Percentiles rank a stretch among this genome's conserved stretches.
phyloP scores from a whole-genome alignment of 2,113 vertebrate genomes.

The Anarhynchus alexandrinus region DNA sequence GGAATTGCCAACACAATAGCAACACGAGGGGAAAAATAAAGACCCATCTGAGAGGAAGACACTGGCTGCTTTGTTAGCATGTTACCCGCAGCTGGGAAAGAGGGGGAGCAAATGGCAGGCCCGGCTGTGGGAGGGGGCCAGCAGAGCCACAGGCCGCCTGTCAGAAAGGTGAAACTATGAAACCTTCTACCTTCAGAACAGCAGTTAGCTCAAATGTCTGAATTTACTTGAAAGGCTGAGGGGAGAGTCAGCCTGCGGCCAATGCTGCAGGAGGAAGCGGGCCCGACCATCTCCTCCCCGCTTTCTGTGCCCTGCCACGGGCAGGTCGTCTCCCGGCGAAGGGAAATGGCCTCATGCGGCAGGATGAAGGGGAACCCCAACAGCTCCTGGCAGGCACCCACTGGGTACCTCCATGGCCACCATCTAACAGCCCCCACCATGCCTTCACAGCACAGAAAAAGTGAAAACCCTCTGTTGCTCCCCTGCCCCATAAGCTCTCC shows the following conservation, averaged over 20 bases:
- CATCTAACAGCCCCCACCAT: background rate
- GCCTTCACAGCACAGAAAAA: background rate
- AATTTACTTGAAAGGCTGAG: background rate
- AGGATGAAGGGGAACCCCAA: background rate
- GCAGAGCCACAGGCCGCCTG: background rate
- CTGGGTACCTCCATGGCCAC: rapidly evolving
- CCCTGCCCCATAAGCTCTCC: background rate
- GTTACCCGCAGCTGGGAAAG: background rate
- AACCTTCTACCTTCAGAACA: background rate
- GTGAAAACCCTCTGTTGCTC: rapidly evolving
- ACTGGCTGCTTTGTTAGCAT: background rate
- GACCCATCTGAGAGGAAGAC: background rate
- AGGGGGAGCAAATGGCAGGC: background rate
- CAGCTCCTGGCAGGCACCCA: background rate
- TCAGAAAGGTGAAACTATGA: background rate
- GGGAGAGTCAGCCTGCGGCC: background rate
- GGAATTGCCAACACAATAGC: slow-evolving; percentile 44
- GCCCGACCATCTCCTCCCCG: too few species aligned
- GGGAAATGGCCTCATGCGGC: rapidly evolving
- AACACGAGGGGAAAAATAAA: background rate
- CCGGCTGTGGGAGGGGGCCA: background rate
- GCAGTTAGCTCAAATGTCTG: background rate
- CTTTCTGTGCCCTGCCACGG: rapidly evolving
- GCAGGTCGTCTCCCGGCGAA: background rate
- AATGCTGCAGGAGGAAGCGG: rapidly evolving